Base-by-base conservation (phyloP, 92 coral and sea anemone species). In the Epizoanthus fatuus region DNA sequence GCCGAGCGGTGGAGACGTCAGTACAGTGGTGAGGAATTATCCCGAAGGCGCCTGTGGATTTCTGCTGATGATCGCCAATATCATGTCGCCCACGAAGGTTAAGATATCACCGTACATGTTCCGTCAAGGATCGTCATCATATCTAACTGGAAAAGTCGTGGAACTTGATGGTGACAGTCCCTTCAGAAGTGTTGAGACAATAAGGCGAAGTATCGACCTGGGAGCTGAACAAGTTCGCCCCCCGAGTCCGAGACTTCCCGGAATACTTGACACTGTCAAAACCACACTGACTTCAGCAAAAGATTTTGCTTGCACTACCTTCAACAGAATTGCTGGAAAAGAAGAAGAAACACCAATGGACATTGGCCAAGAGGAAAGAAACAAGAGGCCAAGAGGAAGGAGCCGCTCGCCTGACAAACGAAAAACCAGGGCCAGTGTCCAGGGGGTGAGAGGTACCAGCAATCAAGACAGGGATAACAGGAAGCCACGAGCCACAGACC, bases 61-160 rank as follows among this genome's bases (percentile, higher is more conserved):
- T 63, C 74, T 96, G 65, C 77, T 96, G 32, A 94, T 96, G 79
- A 96, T 94, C 38, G 95, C 91, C 10, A 96, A 96, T 53, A 94
- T 94, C 44, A 37, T 72, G n/a, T 5, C 89, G 14, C 3, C 53
- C 1, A 49, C 9, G 8, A 12, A 49, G 9, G 53, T 49, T 12
- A 49, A 49, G 53, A 49, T 49, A 49, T 49, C 53, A 12, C 96
- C 96, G 1, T 88, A 84, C 35, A 77, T 88, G 45, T 89, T 89
- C 29, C 72, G 38, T 12, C 80, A 32, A 9, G 37, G 68, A 13
- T 49, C 56, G 22, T 12, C 62, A 29, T 42, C n/a, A 7, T 81
- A 67, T 53, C 72, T 12, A 52, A 14, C 19, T 10, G 95, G 95
- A 17, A 22, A 42, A 39, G 40, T 92, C 8, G 65, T 81, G 14